phyloP scores from a whole-genome alignment of 2,797 vertebrate species.

The Iguana delicatissima region DNA sequence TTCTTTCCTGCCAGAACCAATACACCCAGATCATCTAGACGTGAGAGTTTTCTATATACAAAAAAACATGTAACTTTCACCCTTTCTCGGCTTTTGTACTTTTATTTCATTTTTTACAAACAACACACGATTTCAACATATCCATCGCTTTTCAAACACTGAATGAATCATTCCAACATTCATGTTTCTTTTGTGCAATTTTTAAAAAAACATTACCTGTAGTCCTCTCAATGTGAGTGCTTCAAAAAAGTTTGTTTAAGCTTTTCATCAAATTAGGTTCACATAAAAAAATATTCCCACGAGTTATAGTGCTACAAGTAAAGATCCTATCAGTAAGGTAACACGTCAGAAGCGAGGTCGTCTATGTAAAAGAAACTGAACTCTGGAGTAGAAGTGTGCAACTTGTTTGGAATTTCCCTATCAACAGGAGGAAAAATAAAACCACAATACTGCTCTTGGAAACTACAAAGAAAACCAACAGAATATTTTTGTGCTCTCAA shows the following conservation, averaged over 20 bases:
- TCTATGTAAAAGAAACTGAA: slow-evolving; percentile 87
- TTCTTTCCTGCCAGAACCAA: slow-evolving; percentile 82
- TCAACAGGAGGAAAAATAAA: slow-evolving; percentile 74
- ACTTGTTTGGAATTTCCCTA: slow-evolving; percentile 83
- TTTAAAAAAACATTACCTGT: slow-evolving; percentile 88
- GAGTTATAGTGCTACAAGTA: slow-evolving; percentile 96
- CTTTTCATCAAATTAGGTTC: slow-evolving; percentile 87
- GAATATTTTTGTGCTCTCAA: slow-evolving; percentile 65
- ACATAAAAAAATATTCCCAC: slow-evolving; percentile 91
- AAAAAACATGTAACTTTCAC: slow-evolving; percentile 84
- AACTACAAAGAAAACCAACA: slow-evolving; percentile 74
- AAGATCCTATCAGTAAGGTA: slow-evolving; percentile 93
- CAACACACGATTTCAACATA: slow-evolving; percentile 89
- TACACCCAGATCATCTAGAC: slow-evolving; percentile 83
- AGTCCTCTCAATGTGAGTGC: slow-evolving; percentile 93
- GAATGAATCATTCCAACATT: slow-evolving; percentile 95
- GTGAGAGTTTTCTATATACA: slow-evolving; percentile 85
- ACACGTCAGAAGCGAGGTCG: slow-evolving; percentile 87
- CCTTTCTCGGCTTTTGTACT: slow-evolving; percentile 81
- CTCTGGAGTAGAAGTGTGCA: slow-evolving; percentile 88
- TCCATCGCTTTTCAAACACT: slow-evolving; percentile 89
- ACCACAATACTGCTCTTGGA: slow-evolving; percentile 75
- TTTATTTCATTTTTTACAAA: slow-evolving; percentile 84
- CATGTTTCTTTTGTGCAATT: slow-evolving; percentile 98
- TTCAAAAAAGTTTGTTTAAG: slow-evolving; percentile 88